phyloP scores from a whole-genome alignment of 2,888 invertebrate genomes.

The Chymomyza procnemis region DNA sequence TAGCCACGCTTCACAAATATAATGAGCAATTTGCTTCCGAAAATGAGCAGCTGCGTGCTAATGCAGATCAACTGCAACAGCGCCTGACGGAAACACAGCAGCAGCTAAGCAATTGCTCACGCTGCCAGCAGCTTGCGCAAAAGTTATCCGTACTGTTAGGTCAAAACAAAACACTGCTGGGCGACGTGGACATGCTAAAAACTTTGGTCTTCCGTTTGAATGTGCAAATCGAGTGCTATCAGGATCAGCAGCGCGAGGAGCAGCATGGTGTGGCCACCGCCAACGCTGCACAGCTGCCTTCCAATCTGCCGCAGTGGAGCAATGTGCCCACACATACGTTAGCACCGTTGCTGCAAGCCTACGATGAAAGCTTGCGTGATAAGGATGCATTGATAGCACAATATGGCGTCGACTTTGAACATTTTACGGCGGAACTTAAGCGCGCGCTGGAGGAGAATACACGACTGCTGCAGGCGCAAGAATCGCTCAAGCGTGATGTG shows the following conservation, averaged over 20 bases:
- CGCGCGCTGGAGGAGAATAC: slow-evolving; percentile 86
- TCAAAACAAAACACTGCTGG: slow-evolving; percentile 81
- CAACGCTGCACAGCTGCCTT: slow-evolving; percentile 16
- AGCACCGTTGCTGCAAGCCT: slow-evolving; percentile 87
- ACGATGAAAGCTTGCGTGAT: slow-evolving; percentile 87
- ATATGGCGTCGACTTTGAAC: slow-evolving; percentile 85
- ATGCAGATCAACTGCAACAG: slow-evolving; percentile 80
- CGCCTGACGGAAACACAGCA: slow-evolving; percentile 78
- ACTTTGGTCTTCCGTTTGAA: slow-evolving; percentile 88
- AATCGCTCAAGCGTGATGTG: slow-evolving; percentile 78
- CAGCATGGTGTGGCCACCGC: slow-evolving; percentile 21
- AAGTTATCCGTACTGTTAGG: slow-evolving; percentile 65
- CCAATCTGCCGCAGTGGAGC: slow-evolving; percentile 44
- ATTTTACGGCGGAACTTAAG: slow-evolving; percentile 85
- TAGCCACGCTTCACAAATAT: slow-evolving; percentile 81
- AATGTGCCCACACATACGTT: slow-evolving; percentile 73
- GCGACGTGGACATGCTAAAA: slow-evolving; percentile 87
- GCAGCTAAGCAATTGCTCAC: slow-evolving; percentile 75
- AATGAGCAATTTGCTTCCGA: slow-evolving; percentile 83
- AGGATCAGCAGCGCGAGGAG: slow-evolving; percentile 81
- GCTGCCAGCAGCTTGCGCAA: slow-evolving; percentile 66
- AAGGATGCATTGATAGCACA: slow-evolving; percentile 86
- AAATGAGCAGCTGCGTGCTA: slow-evolving; percentile 81
- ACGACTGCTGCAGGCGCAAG: slow-evolving; percentile 80
- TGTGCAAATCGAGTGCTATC: slow-evolving; percentile 87